A percentile compares a stretch with the other conserved stretches of the same genome.
Conservation (phyloP, 2,797 vertebrate genomes). For the Propithecus perrieri region DNA sequence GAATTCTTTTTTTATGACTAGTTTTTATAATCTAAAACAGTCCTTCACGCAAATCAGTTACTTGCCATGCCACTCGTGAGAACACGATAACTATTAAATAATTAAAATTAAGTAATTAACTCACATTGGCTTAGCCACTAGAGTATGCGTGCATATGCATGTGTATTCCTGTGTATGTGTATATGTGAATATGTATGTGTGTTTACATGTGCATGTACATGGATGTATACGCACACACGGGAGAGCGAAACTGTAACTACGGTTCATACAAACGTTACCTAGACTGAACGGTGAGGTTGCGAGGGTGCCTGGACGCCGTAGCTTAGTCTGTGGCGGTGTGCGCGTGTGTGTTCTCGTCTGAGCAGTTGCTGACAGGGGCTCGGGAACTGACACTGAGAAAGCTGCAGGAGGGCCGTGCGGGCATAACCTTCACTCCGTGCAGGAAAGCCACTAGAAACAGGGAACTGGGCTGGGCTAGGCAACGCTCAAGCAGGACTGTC, state of each 20-base stretch:
- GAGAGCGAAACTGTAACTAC: not conserved
- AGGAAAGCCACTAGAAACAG: constrained; percentile 62
- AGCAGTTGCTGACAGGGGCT: constrained; percentile 71
- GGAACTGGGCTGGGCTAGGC: not conserved
- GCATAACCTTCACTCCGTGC: constrained; percentile 62
- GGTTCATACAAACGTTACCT: not conserved
- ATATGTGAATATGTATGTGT: not conserved
- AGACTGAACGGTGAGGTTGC: not conserved
- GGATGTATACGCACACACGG: accelerated
- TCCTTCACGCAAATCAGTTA: constrained; percentile 28
- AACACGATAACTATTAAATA: constrained; percentile 7
- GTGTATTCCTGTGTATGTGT: not conserved
- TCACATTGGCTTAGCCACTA: not conserved
- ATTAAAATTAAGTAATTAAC: constrained; percentile 35
- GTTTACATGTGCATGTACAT: no score
- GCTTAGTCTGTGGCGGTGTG: not conserved
- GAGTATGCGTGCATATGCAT: not conserved
- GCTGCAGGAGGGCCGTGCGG: constrained; percentile 65
- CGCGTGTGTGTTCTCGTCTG: constrained; percentile 63
- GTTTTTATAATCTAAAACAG: constrained; percentile 53
- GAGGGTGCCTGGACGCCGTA: not conserved
- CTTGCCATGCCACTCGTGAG: not conserved
- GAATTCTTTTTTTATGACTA: constrained; percentile 35
- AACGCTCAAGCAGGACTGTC: constrained; percentile 36
- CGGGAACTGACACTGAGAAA: constrained; percentile 68